Conservation (phyloP, 2,888 invertebrate genomes). For the Parnassius mnemosyne region DNA sequence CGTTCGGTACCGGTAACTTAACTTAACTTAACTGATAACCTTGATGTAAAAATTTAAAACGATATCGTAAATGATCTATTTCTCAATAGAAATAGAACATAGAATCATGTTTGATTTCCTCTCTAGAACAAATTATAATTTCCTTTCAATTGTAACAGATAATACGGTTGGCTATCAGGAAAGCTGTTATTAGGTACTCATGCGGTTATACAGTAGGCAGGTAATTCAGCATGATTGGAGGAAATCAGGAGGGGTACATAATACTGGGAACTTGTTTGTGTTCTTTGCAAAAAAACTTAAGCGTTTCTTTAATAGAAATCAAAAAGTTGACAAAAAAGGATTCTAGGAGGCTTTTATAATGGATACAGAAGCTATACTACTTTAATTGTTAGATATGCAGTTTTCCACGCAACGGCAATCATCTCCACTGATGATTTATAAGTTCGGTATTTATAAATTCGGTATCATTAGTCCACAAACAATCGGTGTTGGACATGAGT, state of each 20-base stretch:
- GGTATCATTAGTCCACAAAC: too few species aligned
- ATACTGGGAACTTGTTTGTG: slow-evolving; percentile 16
- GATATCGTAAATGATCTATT: neutral
- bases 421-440: too few species aligned
- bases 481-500: too few species aligned
- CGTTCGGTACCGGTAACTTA: too few species aligned
- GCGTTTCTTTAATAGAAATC: slow-evolving; percentile 12
- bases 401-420: too few species aligned
- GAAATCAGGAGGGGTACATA: slow-evolving; percentile 24
- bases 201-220: slow-evolving; percentile 17
- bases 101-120: slow-evolving; percentile 23
- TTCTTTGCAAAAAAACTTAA: neutral
- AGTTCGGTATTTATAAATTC: too few species aligned
- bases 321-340: too few species aligned
- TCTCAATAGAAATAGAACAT: slow-evolving; percentile 12
- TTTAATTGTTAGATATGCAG: too few species aligned
- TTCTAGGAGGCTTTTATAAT: too few species aligned
- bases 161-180: slow-evolving; percentile 10
- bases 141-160: slow-evolving; percentile 22
- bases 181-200: slow-evolving; percentile 21
- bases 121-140: slow-evolving; percentile 19
- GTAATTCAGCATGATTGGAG: slow-evolving; percentile 21
- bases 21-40: too few species aligned
- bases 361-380: too few species aligned
- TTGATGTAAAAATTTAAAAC: too few species aligned